Conservation (phyloP, 2,888 invertebrate genomes). For the Lochmaea capreae region DNA sequence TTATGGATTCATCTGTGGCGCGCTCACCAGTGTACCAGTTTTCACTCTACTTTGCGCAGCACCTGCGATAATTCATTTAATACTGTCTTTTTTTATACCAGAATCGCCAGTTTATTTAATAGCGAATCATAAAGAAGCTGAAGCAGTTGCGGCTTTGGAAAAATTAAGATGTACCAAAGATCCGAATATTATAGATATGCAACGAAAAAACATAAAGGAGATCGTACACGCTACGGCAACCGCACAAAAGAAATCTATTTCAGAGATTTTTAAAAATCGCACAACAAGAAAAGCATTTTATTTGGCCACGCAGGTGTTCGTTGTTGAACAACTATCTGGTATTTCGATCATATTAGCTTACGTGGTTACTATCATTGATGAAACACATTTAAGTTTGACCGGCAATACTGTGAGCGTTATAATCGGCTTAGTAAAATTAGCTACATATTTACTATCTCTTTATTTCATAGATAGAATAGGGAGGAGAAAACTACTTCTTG, state of each 20-base stretch:
- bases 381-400: constrained; percentile 72
- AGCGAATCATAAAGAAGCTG: constrained; percentile 1
- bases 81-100: constrained; percentile 25
- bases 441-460: constrained; percentile 75
- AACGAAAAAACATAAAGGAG: constrained; percentile 63
- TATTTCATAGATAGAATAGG: constrained; percentile 80
- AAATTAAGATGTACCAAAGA: constrained; percentile 24
- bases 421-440: constrained; percentile 80
- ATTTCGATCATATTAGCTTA: constrained; percentile 84
- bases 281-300: constrained; percentile 69
- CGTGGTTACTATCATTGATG: constrained; percentile 76
- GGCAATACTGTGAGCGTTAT: constrained; percentile 77
- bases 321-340: constrained; percentile 83
- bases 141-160: constrained; percentile 15
- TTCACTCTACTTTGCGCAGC: constrained; percentile 12
- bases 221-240: constrained; percentile 69
- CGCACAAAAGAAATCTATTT: background rate
- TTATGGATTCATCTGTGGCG: background rate
- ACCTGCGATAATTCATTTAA: constrained; percentile 38
- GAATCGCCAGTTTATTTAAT: constrained; percentile 47
- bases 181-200: constrained; percentile 4
- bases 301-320: constrained; percentile 80
- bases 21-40: background rate
- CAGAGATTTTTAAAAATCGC: constrained; percentile 25
- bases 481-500: constrained; percentile 74